Evolutionary conservation across 2,797 vertebrate genomes (phyloP).

Genomic region (Ctenosaura bakeri): DNA sequence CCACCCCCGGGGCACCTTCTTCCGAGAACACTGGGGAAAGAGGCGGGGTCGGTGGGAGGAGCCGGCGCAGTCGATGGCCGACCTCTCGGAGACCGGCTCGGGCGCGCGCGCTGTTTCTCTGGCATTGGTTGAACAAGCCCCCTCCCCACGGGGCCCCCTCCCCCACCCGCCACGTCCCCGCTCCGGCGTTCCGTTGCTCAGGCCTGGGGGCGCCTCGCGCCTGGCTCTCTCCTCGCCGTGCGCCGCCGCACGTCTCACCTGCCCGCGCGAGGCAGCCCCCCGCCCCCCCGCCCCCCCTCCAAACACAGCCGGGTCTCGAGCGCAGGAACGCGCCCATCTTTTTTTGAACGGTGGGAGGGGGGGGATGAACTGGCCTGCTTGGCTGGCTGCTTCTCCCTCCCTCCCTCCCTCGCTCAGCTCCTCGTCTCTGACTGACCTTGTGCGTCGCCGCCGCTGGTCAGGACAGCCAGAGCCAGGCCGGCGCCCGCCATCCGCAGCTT

Average conservation of each 20-base stretch:
- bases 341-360: background rate
- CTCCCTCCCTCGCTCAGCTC: too few species aligned
- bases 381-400: background rate
- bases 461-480: slow-evolving; percentile 90
- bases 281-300: background rate
- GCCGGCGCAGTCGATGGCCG: too few species aligned
- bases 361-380: fast-evolving
- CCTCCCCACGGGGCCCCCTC: too few species aligned
- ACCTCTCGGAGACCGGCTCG: too few species aligned
- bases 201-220: background rate
- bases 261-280: background rate
- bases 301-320: too few species aligned
- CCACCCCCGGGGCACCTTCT: background rate
- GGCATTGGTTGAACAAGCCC: background rate
- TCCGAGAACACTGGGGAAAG: background rate
- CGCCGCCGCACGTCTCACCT: background rate
- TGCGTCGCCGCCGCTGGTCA: slow-evolving; percentile 96
- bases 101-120: background rate
- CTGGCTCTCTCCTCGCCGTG: background rate
- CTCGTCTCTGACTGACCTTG: slow-evolving; percentile 84
- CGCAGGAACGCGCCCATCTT: background rate
- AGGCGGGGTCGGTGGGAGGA: background rate
- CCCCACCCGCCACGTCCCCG: fast-evolving
- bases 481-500: slow-evolving; percentile 89
- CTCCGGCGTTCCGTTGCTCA: background rate